Conservation (phyloP, 2,113 vertebrate species). For the Brachirus orientalis region DNA sequence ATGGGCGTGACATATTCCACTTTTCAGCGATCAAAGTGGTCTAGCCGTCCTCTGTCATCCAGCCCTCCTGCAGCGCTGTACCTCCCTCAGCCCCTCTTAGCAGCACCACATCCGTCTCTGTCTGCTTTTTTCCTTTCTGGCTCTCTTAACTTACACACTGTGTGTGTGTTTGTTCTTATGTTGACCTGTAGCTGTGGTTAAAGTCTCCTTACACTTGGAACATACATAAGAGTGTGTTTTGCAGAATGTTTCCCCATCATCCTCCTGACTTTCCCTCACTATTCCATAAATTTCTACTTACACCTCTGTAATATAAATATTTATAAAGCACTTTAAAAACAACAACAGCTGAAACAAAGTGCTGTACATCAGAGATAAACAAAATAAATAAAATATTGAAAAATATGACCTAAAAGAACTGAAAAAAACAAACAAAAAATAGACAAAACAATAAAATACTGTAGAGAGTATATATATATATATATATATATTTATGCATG, state of each 20-base stretch:
- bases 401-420: too few relatives aligned
- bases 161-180: neutral
- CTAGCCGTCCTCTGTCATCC: slow-evolving; percentile 46
- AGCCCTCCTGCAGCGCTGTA: slow-evolving; percentile 37
- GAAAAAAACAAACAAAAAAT: too few relatives aligned
- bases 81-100: slow-evolving; percentile 32
- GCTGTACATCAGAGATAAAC: too few relatives aligned
- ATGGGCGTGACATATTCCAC: slow-evolving; percentile 33
- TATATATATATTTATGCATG: too few relatives aligned
- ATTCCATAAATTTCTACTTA: slow-evolving; percentile 3
- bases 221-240: neutral
- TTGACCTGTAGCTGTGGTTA: slow-evolving; percentile 17
- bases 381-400: too few relatives aligned
- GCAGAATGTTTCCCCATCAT: neutral
- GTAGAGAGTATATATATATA: too few relatives aligned
- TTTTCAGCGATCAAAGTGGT: slow-evolving; percentile 63
- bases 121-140: slow-evolving; percentile 17
- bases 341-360: too few relatives aligned
- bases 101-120: slow-evolving; percentile 1
- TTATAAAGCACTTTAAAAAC: too few relatives aligned
- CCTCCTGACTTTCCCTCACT: too few relatives aligned
- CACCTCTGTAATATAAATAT: slow-evolving; percentile 20
- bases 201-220: slow-evolving; percentile 6
- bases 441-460: too few relatives aligned
- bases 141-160: neutral